These are phyloP conservation scores for Microplitis demolitor DNA, from an alignment of 1,140 invertebrate genomes.

Conservation along the genomic window DNA sequence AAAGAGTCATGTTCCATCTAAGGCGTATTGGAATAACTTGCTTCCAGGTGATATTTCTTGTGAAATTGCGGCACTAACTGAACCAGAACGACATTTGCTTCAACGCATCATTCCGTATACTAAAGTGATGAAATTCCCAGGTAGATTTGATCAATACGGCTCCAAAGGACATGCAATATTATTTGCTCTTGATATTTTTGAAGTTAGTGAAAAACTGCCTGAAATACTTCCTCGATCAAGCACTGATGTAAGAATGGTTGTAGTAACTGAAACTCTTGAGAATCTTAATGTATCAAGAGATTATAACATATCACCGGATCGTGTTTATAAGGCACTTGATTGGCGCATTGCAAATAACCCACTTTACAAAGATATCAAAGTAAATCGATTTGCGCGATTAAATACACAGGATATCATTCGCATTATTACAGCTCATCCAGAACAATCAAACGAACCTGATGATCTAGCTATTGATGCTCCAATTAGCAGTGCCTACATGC, in stretches of 20 bases:
- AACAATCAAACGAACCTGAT: neutral
- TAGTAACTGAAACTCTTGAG: slow-evolving; percentile 39
- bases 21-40: slow-evolving; percentile 10
- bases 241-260: slow-evolving; percentile 32
- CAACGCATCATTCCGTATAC: slow-evolving; percentile 31
- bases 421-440: neutral
- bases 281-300: slow-evolving; percentile 40
- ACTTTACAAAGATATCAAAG: slow-evolving; percentile 30
- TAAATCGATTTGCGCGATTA: slow-evolving; percentile 1
- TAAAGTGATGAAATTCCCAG: slow-evolving; percentile 29
- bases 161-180: slow-evolving; percentile 39
- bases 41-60: neutral
- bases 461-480: neutral
- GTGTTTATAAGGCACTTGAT: slow-evolving; percentile 6
- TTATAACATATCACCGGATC: slow-evolving; percentile 13
- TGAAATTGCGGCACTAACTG: slow-evolving; percentile 13
- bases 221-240: slow-evolving; percentile 34
- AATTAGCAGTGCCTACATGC: neutral
- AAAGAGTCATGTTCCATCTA: neutral
- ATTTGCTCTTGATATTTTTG: slow-evolving; percentile 44
- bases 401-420: neutral
- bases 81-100: slow-evolving; percentile 31
- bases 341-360: slow-evolving; percentile 33
- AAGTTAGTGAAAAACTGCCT: slow-evolving; percentile 36
- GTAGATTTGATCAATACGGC: slow-evolving; percentile 38